phyloP scores from a whole-genome alignment of 2,888 invertebrate genomes.

The Leucania comma region DNA sequence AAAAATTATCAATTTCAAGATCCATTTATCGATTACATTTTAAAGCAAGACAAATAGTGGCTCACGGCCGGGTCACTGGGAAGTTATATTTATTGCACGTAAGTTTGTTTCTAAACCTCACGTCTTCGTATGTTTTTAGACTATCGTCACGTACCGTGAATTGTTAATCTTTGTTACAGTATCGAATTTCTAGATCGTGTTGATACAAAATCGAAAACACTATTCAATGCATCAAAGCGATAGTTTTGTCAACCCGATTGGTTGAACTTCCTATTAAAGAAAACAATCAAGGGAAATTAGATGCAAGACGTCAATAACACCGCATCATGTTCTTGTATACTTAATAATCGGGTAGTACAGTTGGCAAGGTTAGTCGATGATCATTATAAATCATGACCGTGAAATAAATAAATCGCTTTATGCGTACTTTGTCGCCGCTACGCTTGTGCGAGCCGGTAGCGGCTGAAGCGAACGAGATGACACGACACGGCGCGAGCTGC shows the following conservation, averaged over 20 bases:
- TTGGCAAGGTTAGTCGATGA: constrained; percentile 67
- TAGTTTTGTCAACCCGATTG: constrained; percentile 32
- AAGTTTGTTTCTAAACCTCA: constrained; percentile 74
- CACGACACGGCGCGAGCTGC: constrained; percentile 67
- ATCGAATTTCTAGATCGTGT: constrained; percentile 70
- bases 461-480: constrained; percentile 69
- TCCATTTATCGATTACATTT: constrained; percentile 9
- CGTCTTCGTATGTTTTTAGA: constrained; percentile 72
- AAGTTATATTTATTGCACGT: constrained; percentile 74
- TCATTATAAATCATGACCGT: constrained; percentile 59
- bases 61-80: constrained; percentile 30
- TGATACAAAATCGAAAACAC: constrained; percentile 55
- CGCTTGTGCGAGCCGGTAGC: constrained; percentile 56
- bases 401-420: constrained; percentile 58
- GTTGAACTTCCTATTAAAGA: constrained; percentile 64
- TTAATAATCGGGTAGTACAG: constrained; percentile 59
- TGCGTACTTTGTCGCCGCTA: constrained; percentile 33
- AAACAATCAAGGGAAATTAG: constrained; percentile 71
- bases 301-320: constrained; percentile 66
- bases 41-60: constrained; percentile 35
- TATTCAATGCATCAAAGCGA: constrained; percentile 27
- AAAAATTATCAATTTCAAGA: constrained; percentile 9
- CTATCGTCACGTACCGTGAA: constrained; percentile 84
- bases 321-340: constrained; percentile 43
- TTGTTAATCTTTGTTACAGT: constrained; percentile 67